Percentiles rank a stretch among this genome's conserved stretches.
phyloP scores from a whole-genome alignment of 1,140 invertebrate species.

The Drosophila ananassae region DNA sequence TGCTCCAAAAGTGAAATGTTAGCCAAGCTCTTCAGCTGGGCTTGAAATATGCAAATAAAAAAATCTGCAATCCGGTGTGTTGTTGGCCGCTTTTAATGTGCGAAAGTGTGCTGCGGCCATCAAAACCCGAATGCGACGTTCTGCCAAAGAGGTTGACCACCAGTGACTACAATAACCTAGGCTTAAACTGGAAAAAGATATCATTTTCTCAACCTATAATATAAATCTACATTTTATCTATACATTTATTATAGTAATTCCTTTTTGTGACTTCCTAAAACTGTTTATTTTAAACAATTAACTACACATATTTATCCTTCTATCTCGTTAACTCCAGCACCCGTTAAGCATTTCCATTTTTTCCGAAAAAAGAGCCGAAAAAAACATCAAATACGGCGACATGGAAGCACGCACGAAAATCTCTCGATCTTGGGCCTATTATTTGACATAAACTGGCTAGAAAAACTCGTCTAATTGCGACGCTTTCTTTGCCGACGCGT shows the following conservation, averaged over 20 bases:
- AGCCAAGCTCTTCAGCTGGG: constrained; percentile 12
- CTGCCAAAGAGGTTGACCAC: constrained; percentile 14
- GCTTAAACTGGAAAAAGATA: neutral
- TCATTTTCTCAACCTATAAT: neutral
- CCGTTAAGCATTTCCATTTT: constrained; percentile 25
- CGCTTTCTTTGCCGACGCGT: constrained; percentile 66
- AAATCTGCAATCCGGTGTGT: constrained; percentile 35
- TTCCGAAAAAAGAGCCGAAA: neutral
- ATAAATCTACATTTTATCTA: neutral
- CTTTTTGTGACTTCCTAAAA: neutral
- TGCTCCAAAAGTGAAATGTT: constrained; percentile 60
- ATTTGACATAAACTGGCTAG: constrained; percentile 47
- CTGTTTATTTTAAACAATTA: neutral
- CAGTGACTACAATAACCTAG: neutral
- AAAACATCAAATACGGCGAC: constrained; percentile 31
- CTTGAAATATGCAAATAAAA: constrained; percentile 66
- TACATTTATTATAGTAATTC: neutral
- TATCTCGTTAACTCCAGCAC: constrained; percentile 13
- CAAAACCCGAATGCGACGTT: constrained; percentile 13
- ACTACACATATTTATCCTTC: neutral
- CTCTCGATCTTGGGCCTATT: constrained; percentile 41
- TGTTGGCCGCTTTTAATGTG: constrained; percentile 50
- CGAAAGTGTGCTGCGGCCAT: constrained; percentile 55
- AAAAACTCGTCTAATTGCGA: constrained; percentile 70
- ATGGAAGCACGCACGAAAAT: constrained; percentile 26